Conservation (phyloP, 1,140 invertebrate genomes). For the Episyrphus balteatus region DNA sequence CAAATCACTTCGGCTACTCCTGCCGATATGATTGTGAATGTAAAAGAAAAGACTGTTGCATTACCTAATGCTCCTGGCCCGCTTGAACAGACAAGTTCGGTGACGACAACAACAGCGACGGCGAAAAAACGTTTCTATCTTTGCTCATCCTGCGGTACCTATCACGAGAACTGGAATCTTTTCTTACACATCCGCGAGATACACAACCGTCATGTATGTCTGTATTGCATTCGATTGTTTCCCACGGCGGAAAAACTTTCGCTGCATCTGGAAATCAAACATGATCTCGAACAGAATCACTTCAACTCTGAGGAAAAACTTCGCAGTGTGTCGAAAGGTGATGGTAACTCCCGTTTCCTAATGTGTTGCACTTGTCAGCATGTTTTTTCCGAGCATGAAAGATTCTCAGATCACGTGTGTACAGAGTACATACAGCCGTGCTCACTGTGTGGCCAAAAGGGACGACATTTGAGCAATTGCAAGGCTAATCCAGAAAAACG, state of each 20-base stretch:
- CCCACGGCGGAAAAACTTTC: slow-evolving; percentile 63
- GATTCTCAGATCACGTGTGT: slow-evolving; percentile 62
- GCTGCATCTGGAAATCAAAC: slow-evolving; percentile 60
- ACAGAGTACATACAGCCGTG: slow-evolving; percentile 28
- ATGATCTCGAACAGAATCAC: slow-evolving; percentile 54
- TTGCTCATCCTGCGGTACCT: slow-evolving; percentile 64
- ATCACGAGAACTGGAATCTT: slow-evolving; percentile 73
- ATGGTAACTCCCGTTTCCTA: slow-evolving; percentile 54
- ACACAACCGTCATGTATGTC: slow-evolving; percentile 63
- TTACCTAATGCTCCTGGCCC: background rate
- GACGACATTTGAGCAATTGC: slow-evolving; percentile 21
- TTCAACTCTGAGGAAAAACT: slow-evolving; percentile 53
- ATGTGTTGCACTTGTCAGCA: slow-evolving; percentile 68
- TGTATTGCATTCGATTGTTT: slow-evolving; percentile 69
- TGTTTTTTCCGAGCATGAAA: slow-evolving; percentile 56
- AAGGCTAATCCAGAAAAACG: slow-evolving; percentile 9
- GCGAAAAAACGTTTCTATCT: slow-evolving; percentile 63
- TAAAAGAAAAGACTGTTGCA: slow-evolving; percentile 7
- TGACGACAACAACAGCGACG: slow-evolving; percentile 42
- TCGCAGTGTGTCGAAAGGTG: slow-evolving; percentile 31
- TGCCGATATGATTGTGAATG: background rate
- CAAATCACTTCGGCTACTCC: background rate
- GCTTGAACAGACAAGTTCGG: background rate
- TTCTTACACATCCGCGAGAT: slow-evolving; percentile 69
- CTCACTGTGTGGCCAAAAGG: slow-evolving; percentile 17